Percentiles rank a stretch among this genome's conserved stretches.
Conservation (phyloP, 2,113 vertebrate species). For the Xiphophorus hellerii region DNA sequence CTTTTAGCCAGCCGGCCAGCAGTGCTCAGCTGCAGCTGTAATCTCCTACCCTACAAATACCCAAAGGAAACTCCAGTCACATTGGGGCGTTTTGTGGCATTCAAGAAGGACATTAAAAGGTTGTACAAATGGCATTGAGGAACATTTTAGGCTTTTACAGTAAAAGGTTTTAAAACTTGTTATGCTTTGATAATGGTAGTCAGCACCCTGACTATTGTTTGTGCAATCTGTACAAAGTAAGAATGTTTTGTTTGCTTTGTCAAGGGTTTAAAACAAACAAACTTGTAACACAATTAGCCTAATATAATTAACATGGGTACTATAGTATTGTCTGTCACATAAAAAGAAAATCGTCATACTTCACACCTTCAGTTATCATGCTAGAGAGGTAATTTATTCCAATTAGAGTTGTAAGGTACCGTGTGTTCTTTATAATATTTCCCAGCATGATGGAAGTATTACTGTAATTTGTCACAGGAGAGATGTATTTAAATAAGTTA, state of each 20-base stretch:
- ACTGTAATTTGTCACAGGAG: constrained; percentile 1
- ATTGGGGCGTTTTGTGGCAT: not conserved
- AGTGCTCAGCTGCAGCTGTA: not conserved
- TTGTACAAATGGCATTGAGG: no score
- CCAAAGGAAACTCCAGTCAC: no score
- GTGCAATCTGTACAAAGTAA: not conserved
- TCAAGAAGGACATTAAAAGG: not conserved
- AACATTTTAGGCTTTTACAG: not conserved
- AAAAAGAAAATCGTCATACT: not conserved
- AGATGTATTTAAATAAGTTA: constrained; percentile 14
- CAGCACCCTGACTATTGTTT: not conserved
- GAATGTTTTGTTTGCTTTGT: not conserved
- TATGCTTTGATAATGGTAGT: not conserved
- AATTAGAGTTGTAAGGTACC: no score
- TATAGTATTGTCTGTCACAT: not conserved
- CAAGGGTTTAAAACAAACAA: not conserved
- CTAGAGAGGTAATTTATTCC: not conserved
- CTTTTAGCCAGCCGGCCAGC: not conserved
- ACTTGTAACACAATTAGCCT: not conserved
- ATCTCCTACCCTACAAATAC: not conserved
- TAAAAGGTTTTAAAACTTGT: not conserved
- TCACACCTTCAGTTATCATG: not conserved
- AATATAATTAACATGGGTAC: not conserved
- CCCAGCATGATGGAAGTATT: not conserved
- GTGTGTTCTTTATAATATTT: not conserved